A percentile compares a stretch with the other conserved stretches of the same genome.
phyloP scores from a whole-genome alignment of 2,888 invertebrate genomes.

The Noctua janthe region DNA sequence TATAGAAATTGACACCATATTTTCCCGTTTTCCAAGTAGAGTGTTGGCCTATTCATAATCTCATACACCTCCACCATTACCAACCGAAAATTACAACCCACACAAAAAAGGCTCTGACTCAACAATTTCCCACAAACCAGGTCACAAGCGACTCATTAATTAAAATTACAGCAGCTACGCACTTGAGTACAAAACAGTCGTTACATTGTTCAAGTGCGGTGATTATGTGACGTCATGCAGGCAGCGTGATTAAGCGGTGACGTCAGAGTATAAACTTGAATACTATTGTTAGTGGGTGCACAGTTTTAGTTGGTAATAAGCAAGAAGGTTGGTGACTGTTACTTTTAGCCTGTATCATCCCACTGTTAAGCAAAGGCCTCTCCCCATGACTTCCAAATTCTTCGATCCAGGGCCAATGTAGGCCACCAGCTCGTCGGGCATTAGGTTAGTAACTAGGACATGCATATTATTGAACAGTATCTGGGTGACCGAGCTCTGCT shows the following conservation, averaged over 20 bases:
- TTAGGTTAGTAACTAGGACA: background rate
- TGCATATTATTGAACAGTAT: background rate
- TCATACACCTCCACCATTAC: slow-evolving; percentile 10
- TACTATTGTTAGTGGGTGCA: slow-evolving; percentile 14
- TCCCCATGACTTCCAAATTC: too few relatives aligned
- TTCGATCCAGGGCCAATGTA: too few relatives aligned
- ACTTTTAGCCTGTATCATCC: too few relatives aligned
- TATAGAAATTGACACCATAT: background rate
- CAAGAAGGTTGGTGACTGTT: background rate
- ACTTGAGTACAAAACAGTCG: slow-evolving; percentile 52
- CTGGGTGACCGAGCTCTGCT: too few relatives aligned
- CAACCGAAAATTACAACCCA: slow-evolving; percentile 18
- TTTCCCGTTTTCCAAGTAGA: background rate
- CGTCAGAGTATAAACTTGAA: slow-evolving; percentile 34
- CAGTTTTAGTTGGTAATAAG: slow-evolving; percentile 19
- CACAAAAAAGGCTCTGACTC: slow-evolving; percentile 44
- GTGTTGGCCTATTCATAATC: background rate
- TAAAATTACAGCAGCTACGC: slow-evolving; percentile 57
- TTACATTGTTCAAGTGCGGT: slow-evolving; percentile 58
- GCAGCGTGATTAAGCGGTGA: slow-evolving; percentile 53
- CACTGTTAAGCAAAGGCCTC: too few relatives aligned
- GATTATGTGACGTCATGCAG: slow-evolving; percentile 52
- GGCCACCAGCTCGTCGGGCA: too few relatives aligned
- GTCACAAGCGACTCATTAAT: slow-evolving; percentile 55
- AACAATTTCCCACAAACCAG: slow-evolving; percentile 43